Conservation (phyloP, 1,140 invertebrate genomes). For the Rhynchophorus ferrugineus region DNA sequence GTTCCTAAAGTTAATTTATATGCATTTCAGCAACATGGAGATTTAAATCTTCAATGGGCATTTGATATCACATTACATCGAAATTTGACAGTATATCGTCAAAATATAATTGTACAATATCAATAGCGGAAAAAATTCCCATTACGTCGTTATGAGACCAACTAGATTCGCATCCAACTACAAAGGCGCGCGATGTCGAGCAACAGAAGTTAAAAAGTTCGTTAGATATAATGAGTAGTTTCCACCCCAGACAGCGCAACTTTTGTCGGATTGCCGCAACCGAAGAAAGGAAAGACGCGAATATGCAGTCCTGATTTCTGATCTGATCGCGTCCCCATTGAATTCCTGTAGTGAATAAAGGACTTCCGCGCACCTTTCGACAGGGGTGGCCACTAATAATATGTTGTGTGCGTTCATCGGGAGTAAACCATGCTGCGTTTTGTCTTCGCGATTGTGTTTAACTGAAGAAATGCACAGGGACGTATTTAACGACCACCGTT, state of each 20-base stretch:
- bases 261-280: constrained; percentile 24
- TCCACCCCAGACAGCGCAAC: constrained; percentile 21
- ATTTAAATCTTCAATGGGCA: too few relatives aligned
- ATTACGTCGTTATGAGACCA: too few relatives aligned
- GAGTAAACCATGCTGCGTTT: constrained; percentile 19
- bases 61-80: too few relatives aligned
- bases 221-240: constrained; percentile 25
- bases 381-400: constrained; percentile 26
- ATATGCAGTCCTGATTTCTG: constrained; percentile 23
- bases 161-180: too few relatives aligned
- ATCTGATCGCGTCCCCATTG: constrained; percentile 24
- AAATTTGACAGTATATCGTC: too few relatives aligned
- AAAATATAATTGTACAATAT: too few relatives aligned
- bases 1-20: too few relatives aligned
- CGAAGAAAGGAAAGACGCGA: constrained; percentile 23
- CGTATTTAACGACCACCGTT: background rate
- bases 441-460: constrained; percentile 13
- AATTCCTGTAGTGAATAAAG: constrained; percentile 17
- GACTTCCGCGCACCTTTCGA: constrained; percentile 26
- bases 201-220: constrained; percentile 25
- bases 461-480: constrained; percentile 2
- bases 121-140: too few relatives aligned
- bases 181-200: too few relatives aligned
- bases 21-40: too few relatives aligned
- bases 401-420: constrained; percentile 22